A percentile compares a stretch with the other conserved stretches of the same genome.
Conservation (phyloP, 2,888 invertebrate species). For the Erebia palarica region DNA sequence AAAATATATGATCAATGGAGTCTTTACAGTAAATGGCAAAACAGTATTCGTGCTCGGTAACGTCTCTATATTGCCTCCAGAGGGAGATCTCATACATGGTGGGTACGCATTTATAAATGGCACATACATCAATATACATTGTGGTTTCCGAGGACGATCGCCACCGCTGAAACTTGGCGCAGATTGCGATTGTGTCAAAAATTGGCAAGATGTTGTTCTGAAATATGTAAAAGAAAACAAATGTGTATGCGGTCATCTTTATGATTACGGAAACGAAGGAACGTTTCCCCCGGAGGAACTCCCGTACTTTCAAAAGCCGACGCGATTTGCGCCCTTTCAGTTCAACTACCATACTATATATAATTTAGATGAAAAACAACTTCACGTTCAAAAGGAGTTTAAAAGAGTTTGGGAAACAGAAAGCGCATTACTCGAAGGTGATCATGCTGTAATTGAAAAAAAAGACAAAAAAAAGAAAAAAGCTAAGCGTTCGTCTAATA, state of each 20-base stretch:
- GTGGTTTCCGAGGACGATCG: constrained; percentile 56
- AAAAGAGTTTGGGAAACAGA: constrained; percentile 69
- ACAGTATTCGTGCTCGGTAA: constrained; percentile 57
- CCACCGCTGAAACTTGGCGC: constrained; percentile 53
- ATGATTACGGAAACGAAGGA: constrained; percentile 65
- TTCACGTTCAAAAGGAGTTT: constrained; percentile 62
- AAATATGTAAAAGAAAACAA: constrained; percentile 59
- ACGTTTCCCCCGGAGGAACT: constrained; percentile 59
- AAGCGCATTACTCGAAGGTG: constrained; percentile 56
- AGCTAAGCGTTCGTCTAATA: constrained; percentile 49
- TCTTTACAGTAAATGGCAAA: constrained; percentile 56
- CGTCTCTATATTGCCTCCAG: constrained; percentile 56
- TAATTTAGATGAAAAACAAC: constrained; percentile 57
- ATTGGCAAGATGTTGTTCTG: constrained; percentile 60
- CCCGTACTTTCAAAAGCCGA: constrained; percentile 64
- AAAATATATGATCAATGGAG: constrained; percentile 65
- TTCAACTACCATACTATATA: constrained; percentile 70
- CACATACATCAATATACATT: constrained; percentile 58
- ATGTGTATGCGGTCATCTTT: constrained; percentile 67
- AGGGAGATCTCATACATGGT: constrained; percentile 69
- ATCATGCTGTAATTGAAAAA: constrained; percentile 45
- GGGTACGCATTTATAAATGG: constrained; percentile 54
- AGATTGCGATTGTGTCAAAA: constrained; percentile 62
- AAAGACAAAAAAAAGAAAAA: constrained; percentile 51
- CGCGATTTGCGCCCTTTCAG: constrained; percentile 48